Evolutionary conservation across 2,888 invertebrate species (phyloP).

Genomic region (Eulithis testata): DNA sequence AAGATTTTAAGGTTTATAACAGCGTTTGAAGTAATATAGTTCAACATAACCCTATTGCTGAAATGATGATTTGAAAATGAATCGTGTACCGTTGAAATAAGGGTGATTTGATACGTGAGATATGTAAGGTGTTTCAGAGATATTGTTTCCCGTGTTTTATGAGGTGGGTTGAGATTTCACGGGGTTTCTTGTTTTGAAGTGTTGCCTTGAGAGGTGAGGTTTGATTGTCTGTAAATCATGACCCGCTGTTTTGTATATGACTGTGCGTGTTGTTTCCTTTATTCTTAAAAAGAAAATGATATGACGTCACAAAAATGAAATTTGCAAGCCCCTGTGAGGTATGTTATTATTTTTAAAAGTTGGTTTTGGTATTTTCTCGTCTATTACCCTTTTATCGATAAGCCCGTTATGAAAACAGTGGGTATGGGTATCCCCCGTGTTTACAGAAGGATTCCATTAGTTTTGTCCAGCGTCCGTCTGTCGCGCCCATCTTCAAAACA

Average conservation of each 20-base stretch:
- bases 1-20: conserved; percentile 16
- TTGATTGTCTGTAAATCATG: conserved; percentile 47
- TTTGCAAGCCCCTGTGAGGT: no score
- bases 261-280: conserved; percentile 29
- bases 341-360: neutral
- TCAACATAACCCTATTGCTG: conserved; percentile 22
- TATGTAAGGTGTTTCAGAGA: conserved; percentile 53
- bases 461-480: conserved; percentile 49
- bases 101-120: conserved; percentile 29
- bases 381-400: conserved; percentile 15
- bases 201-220: conserved; percentile 52
- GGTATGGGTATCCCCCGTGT: conserved; percentile 53
- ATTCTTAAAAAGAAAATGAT: conserved; percentile 9
- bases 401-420: conserved; percentile 47
- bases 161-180: conserved; percentile 79
- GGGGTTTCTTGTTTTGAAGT: conserved; percentile 68
- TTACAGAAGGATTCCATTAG: conserved; percentile 73
- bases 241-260: conserved; percentile 46
- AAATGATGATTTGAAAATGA: conserved; percentile 35
- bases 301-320: no score
- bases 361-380: conserved; percentile 5
- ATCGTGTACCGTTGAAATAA: conserved; percentile 42
- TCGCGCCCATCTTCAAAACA: conserved; percentile 55
- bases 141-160: conserved; percentile 84
- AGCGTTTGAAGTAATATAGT: neutral